Evolutionary conservation across 2,113 vertebrate genomes (phyloP), one percentile per base, ranked within the genome.

Genomic region (Cichladusa arquata): DNA sequence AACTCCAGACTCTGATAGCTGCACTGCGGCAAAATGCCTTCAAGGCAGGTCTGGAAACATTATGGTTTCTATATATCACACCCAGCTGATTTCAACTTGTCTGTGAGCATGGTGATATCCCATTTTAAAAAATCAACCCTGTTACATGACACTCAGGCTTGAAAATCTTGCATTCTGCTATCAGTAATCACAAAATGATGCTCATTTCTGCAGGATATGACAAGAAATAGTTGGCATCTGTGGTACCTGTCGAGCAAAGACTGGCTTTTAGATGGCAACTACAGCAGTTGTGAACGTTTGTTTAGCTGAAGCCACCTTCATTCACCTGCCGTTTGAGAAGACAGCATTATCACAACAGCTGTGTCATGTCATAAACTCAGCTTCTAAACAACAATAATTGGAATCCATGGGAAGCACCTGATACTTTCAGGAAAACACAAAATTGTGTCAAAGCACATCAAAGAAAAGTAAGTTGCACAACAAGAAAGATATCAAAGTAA

Each of bases 21-120:
- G 74, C 90, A 78, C 33, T 90, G 82, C 80, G 86, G 82, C 64
- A 93, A 88, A 92, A 92, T 48, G 17, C 38, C 77, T 90, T 73
- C 76, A 66, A 66, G 76, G 60, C 72, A 86, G 53, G 19, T 70
- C 80, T 81, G 64, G 42, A 93, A 92, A 62, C 18, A 38, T 66
- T 70, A 19, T 34, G 20, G 38, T 31, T 29, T 57, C 58, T 65
- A 1, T 61, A 29, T 9, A 26, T 44, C 66, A 85, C 12, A 53
- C 13, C 62, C 42, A 79, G 8, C 23, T 45, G 50, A 53, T 93
- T 88, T 85, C 44, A 67, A 25, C n/a, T 88, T 48, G 34, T 38
- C 48, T 90, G 33, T 66, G 31, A 88, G 50, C 16, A 53, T 14
- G 16, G 20, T 44, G 54, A 77, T 66, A 54, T 47, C 19, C 20